A percentile compares a stretch with the other conserved stretches of the same genome.
These are phyloP conservation scores for Cyphotilapia sp. DNA, from an alignment of 2,113 vertebrate species.

Conservation along the genomic window DNA sequence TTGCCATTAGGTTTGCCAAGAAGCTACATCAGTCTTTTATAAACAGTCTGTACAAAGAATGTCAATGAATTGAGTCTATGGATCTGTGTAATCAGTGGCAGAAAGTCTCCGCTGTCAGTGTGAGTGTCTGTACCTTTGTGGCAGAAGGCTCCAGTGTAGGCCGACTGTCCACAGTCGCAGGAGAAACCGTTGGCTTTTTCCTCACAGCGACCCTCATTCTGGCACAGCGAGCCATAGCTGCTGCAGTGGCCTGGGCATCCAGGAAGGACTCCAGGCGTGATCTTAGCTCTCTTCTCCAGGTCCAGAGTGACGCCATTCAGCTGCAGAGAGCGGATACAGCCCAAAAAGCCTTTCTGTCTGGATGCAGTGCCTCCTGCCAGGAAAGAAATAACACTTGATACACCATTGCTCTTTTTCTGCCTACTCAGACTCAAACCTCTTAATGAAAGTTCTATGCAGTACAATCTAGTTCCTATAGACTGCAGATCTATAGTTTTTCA, in stretches of 20 bases:
- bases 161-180: conserved; percentile 84
- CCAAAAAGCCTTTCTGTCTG: conserved; percentile 89
- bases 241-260: conserved; percentile 95
- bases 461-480: background rate
- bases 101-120: background rate
- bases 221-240: conserved; percentile 87
- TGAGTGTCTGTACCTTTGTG: conserved; percentile 73
- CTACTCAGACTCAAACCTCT: background rate
- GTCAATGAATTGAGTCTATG: background rate
- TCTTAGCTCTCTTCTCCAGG: conserved; percentile 86
- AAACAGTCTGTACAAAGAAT: background rate
- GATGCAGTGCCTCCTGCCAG: conserved; percentile 89
- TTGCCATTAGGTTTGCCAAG: background rate
- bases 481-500: background rate
- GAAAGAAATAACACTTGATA: background rate
- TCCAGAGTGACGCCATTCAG: conserved; percentile 87
- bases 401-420: background rate
- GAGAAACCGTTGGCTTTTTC: conserved; percentile 83
- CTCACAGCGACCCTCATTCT: conserved; percentile 81
- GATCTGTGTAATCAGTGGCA: background rate
- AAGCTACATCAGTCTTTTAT: background rate
- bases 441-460: background rate
- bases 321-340: conserved; percentile 88
- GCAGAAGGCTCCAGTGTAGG: conserved; percentile 86
- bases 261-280: conserved; percentile 88